Evolutionary conservation across 2,113 vertebrate species (phyloP).

Genomic region (Sceloporus undulatus): DNA sequence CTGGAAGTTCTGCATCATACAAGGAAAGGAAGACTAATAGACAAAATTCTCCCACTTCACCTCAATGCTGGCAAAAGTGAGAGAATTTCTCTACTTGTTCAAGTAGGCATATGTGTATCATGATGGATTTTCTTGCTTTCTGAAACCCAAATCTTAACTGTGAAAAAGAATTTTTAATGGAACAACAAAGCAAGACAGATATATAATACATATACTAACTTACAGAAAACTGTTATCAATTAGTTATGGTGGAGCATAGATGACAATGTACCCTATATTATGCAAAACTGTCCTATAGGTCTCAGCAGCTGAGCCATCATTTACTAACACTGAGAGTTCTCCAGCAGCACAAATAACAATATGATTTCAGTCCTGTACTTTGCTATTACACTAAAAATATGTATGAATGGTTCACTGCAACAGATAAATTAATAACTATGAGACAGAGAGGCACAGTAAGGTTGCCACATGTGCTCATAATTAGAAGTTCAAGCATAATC

Average conservation of each 20-base stretch:
- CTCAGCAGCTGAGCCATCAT: background rate
- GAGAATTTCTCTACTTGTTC: background rate
- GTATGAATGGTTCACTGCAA: background rate
- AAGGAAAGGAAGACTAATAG: too few species aligned
- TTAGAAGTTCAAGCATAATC: conserved; percentile 4
- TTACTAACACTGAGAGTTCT: background rate
- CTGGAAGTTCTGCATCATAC: too few species aligned
- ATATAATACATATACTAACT: background rate
- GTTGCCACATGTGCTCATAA: background rate
- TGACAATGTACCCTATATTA: background rate
- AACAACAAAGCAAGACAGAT: background rate
- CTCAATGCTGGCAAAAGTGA: too few species aligned
- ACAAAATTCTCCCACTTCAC: too few species aligned
- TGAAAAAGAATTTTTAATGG: background rate
- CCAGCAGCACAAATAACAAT: conserved; percentile 15
- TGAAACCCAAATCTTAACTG: background rate
- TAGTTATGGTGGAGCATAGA: background rate
- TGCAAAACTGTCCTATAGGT: background rate
- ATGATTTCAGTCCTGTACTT: conserved; percentile 12
- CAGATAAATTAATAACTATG: background rate
- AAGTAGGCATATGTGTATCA: background rate
- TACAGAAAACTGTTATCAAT: background rate
- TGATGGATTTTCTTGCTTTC: background rate
- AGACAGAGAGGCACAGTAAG: conserved; percentile 13
- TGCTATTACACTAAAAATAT: conserved; percentile 14